phyloP scores from a whole-genome alignment of 2,113 vertebrate genomes.

The Poeciliopsis prolifica region DNA sequence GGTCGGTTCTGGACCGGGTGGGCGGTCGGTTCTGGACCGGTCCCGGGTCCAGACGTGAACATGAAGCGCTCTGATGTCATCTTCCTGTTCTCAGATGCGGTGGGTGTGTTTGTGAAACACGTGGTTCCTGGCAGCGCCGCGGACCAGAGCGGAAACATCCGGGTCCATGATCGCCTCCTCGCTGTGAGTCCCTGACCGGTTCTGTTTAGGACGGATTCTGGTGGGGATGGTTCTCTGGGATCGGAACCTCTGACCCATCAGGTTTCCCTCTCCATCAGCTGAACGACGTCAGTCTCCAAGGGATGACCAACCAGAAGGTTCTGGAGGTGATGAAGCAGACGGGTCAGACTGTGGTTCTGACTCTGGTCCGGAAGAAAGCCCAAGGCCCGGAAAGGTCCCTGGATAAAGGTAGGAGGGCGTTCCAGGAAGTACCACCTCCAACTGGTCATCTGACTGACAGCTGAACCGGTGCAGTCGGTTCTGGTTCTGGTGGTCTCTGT shows the following conservation, averaged over 20 bases:
- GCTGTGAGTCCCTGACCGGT: conserved; percentile 43
- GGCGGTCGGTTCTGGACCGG: not conserved
- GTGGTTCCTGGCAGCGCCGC: conserved; percentile 69
- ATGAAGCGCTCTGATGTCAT: too few relatives aligned
- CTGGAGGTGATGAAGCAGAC: conserved; percentile 87
- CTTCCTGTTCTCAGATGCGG: conserved; percentile 48
- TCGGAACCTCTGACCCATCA: not conserved
- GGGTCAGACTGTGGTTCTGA: conserved; percentile 85
- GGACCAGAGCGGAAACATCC: conserved; percentile 65
- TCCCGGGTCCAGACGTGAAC: too few relatives aligned
- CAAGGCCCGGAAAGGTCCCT: conserved; percentile 67
- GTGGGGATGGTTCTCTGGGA: too few relatives aligned
- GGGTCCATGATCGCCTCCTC: conserved; percentile 64
- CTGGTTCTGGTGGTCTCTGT: not conserved
- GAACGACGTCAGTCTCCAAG: conserved; percentile 89
- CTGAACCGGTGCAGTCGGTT: not conserved
- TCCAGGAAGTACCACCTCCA: too few relatives aligned
- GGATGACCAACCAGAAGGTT: conserved; percentile 90
- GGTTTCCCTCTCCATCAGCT: conserved; percentile 74
- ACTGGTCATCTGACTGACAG: not conserved
- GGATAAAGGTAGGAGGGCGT: conserved; percentile 77
- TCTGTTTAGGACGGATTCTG: not conserved
- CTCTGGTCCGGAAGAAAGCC: conserved; percentile 83
- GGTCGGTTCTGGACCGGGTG: too few relatives aligned
- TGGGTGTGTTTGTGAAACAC: conserved; percentile 66